Evolutionary conservation across 2,797 vertebrate genomes (phyloP).

Genomic region (Muscicapa striata): DNA sequence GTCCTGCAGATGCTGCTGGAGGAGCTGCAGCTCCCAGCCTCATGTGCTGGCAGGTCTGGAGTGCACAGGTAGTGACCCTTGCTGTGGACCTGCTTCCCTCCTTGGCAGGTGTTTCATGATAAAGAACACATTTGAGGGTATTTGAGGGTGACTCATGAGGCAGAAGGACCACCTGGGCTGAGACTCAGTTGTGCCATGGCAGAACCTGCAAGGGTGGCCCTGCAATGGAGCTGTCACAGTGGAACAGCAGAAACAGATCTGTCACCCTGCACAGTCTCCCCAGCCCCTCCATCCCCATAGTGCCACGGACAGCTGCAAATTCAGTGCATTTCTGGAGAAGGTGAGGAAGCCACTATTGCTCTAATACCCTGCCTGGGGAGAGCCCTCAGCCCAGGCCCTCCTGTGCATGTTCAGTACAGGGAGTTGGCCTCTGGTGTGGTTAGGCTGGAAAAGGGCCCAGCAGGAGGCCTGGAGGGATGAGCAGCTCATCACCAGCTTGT

Average conservation of each 20-base stretch:
- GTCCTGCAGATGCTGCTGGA: fast-evolving
- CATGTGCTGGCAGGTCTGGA: not conserved
- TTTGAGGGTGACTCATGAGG: not conserved
- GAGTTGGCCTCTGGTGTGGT: not conserved
- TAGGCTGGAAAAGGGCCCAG: not conserved
- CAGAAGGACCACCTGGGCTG: not conserved
- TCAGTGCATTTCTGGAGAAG: not conserved
- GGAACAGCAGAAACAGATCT: not conserved
- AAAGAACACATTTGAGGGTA: fast-evolving
- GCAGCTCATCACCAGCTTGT: not conserved
- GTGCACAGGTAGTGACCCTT: fast-evolving
- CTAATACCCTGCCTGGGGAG: not conserved
- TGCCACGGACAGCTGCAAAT: not conserved
- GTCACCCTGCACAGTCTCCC: not conserved
- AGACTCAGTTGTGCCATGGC: not conserved
- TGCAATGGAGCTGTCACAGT: not conserved
- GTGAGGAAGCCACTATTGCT: not conserved
- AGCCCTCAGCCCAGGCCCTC: not conserved
- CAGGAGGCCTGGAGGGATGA: not conserved
- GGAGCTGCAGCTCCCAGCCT: not conserved
- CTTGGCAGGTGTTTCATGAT: not conserved
- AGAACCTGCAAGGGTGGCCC: not conserved
- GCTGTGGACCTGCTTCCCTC: not conserved
- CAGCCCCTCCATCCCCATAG: not conserved
- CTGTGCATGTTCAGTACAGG: fast-evolving